Evolutionary conservation across 2,888 invertebrate species (phyloP).

Genomic region (Epistrophe eligans): DNA sequence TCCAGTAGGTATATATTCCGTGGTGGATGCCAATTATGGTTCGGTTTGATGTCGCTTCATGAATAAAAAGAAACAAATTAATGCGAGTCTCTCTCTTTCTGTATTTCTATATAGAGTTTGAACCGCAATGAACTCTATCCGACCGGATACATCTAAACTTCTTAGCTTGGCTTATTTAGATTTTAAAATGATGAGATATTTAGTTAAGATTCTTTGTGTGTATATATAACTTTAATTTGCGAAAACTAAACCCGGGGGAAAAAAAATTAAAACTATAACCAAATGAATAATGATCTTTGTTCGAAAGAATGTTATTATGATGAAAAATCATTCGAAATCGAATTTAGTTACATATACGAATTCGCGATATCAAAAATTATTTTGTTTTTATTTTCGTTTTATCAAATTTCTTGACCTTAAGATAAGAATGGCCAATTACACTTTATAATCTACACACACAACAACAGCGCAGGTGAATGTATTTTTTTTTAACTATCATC

Average conservation of each 20-base stretch:
- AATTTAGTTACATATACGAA: not conserved
- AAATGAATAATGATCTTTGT: slow-evolving; percentile 33
- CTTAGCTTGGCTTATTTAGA: slow-evolving; percentile 39
- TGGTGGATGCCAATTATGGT: slow-evolving; percentile 65
- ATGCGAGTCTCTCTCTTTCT: not conserved
- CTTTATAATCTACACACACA: slow-evolving; percentile 1
- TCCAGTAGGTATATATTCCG: slow-evolving; percentile 22
- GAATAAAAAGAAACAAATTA: slow-evolving; percentile 64
- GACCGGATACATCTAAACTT: slow-evolving; percentile 66
- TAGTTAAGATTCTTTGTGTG: not conserved
- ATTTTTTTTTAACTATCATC: slow-evolving; percentile 14
- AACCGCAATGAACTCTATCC: slow-evolving; percentile 58
- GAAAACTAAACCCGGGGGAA: not conserved
- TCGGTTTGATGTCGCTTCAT: slow-evolving; percentile 63
- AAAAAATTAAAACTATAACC: not conserved
- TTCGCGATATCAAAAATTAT: slow-evolving; percentile 15
- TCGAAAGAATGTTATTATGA: slow-evolving; percentile 14
- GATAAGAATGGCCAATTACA: slow-evolving; percentile 50
- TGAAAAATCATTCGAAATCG: slow-evolving; percentile 16
- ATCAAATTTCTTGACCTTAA: slow-evolving; percentile 43
- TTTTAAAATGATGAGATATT: slow-evolving; percentile 23
- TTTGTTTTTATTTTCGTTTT: slow-evolving; percentile 22
- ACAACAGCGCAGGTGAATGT: slow-evolving; percentile 3
- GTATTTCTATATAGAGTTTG: slow-evolving; percentile 22
- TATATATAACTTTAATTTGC: not conserved